Evolutionary conservation across 1,140 invertebrate species (phyloP).

Genomic region (Zaprionus ornatus): DNA sequence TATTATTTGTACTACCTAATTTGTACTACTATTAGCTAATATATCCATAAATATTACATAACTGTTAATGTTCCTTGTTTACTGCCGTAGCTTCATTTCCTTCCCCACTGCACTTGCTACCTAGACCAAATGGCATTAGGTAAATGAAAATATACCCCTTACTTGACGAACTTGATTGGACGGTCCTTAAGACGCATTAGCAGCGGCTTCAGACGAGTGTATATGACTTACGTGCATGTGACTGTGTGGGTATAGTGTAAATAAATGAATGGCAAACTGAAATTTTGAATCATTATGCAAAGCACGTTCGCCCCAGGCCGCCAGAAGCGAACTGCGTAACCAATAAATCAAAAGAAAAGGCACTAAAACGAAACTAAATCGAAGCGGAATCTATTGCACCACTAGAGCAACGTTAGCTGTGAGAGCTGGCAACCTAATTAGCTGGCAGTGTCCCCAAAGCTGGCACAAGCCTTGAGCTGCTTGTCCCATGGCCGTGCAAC

Average conservation of each 20-base stretch:
- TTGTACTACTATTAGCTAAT: too few species aligned
- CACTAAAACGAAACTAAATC: conserved; percentile 31
- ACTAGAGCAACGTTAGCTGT: conserved; percentile 31
- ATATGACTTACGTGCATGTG: not conserved
- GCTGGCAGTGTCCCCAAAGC: conserved; percentile 11
- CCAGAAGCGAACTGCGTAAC: conserved; percentile 30
- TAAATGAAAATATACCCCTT: not conserved
- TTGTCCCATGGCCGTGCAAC: conserved; percentile 56
- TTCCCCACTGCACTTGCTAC: not conserved
- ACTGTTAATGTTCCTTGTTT: not conserved
- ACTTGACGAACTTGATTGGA: conserved; percentile 6
- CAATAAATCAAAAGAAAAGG: conserved; percentile 69
- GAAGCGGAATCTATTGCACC: conserved; percentile 25
- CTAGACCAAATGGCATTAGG: not conserved
- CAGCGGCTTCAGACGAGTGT: not conserved
- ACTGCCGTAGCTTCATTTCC: not conserved
- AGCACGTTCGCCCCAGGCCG: conserved; percentile 38
- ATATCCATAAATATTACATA: too few species aligned
- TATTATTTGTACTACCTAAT: too few species aligned
- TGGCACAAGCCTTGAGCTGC: not conserved
- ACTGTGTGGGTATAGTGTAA: conserved; percentile 30
- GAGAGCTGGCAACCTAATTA: conserved; percentile 56
- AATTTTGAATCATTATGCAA: conserved; percentile 47
- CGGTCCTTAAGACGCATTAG: conserved; percentile 10
- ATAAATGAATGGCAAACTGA: conserved; percentile 28